Base-by-base conservation (phyloP, 2,888 invertebrate genomes). In the Stenoptilia bipunctidactyla region DNA sequence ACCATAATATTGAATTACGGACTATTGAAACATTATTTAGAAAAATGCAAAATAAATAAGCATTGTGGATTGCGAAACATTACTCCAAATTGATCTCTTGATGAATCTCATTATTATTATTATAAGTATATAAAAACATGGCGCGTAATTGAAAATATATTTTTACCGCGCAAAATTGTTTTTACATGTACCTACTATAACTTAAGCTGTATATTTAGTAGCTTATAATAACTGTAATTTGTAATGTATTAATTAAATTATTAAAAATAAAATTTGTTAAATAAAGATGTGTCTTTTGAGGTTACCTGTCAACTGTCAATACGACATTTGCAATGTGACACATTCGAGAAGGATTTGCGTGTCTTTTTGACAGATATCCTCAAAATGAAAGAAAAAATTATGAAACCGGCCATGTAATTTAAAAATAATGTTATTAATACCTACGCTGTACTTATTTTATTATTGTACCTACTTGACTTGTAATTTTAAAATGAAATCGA, bases 351-450 rank as follows among this genome's bases (percentile, higher is more conserved):
- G n/a, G 3, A 30, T 8, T 30, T 30, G 8, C 3, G 20, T 30
- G 2, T 30, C n/a, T 30, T 8, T n/a, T 30, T 30, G 30, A 30
- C 30, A 30, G 55, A 58, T 56, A 49, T 60, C 59, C 54, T 52
- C 53, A 56, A 60, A 58, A 52, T 44, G 55, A 51, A 54, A 57
- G 53, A 57, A 20, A 20, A 57, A 52, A 55, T 51, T 58, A 59
- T 53, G 74, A 79, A 75, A 77, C 80, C 80, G 80, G 79, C 82
- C 82, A 82, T 76, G 56, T 71, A 58, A 50, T 56, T 58, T 56
- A 58, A 58, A 61, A 58, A 56, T 3, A 8, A 20, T 20, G 20
- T 34, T 15, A 13, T 35, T 15, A n/a, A 14, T 20, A 39, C 25
- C 1, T n/a, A 33, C 8, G 14, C 13, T 34, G 15, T 15, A 30